phyloP scores from a whole-genome alignment of 2,888 invertebrate species.

The Drosophila flavopinicola region DNA sequence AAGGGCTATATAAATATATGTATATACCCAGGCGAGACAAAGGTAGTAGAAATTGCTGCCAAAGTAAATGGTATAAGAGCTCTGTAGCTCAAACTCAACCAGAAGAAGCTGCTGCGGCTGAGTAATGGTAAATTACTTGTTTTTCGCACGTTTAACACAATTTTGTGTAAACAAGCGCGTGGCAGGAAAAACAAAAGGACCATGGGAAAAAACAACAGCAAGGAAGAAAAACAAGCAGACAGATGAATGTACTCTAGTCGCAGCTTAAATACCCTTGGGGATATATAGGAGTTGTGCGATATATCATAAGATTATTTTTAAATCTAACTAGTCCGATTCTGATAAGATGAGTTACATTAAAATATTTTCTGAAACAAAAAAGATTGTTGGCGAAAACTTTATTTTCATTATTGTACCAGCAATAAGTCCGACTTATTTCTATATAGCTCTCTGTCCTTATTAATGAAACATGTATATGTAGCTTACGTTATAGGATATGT shows the following conservation, averaged over 20 bases:
- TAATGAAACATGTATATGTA: no score
- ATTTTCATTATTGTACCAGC: no score
- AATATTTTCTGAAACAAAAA: no score
- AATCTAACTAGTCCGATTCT: no score
- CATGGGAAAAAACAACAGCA: constrained; percentile 5
- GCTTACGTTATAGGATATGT: no score
- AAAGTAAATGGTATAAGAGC: constrained; percentile 27
- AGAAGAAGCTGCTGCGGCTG: constrained; percentile 33
- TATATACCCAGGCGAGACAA: constrained; percentile 7
- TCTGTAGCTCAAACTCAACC: constrained; percentile 3
- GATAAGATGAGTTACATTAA: no score
- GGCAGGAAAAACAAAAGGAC: constrained; percentile 17
- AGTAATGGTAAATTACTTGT: constrained; percentile 74
- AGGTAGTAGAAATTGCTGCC: constrained; percentile 19
- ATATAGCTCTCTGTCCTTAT: no score
- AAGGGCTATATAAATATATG: constrained; percentile 29
- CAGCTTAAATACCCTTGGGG: constrained; percentile 16
- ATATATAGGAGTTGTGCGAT: neutral
- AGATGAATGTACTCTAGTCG: neutral
- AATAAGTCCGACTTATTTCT: no score
- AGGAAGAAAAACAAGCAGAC: constrained; percentile 6
- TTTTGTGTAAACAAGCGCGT: constrained; percentile 66
- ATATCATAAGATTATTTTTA: no score
- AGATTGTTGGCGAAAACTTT: no score
- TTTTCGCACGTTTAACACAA: constrained; percentile 78